phyloP scores from a whole-genome alignment of 2,888 invertebrate genomes.

The Eudemis profundana region DNA sequence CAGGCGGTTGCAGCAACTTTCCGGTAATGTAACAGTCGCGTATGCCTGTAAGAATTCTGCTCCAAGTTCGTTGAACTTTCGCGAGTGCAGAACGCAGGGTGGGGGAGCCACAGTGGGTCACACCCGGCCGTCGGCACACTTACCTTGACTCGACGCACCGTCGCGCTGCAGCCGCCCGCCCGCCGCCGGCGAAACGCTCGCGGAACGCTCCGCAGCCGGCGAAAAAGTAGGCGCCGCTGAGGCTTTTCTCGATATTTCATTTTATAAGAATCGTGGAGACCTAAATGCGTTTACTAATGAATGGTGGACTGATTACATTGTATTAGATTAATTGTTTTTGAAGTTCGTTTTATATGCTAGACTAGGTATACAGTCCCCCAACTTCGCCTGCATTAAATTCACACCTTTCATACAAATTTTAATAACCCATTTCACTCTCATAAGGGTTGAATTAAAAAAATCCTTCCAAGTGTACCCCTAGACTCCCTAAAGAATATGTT shows the following conservation, averaged over 20 bases:
- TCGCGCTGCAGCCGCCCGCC: constrained; percentile 57
- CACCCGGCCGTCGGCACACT: constrained; percentile 83
- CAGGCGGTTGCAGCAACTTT: constrained; percentile 77
- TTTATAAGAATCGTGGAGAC: constrained; percentile 54
- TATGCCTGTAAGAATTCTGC: constrained; percentile 83
- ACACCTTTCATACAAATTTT: too few relatives aligned
- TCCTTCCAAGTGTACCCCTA: too few relatives aligned
- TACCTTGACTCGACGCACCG: constrained; percentile 82
- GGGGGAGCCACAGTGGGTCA: constrained; percentile 83
- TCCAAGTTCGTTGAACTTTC: constrained; percentile 82
- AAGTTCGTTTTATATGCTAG: too few relatives aligned
- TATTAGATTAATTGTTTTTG: too few relatives aligned
- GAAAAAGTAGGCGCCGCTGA: constrained; percentile 75
- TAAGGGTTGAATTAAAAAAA: too few relatives aligned
- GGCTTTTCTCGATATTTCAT: constrained; percentile 62
- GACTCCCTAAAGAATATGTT: too few relatives aligned
- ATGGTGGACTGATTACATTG: background rate
- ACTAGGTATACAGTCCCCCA: too few relatives aligned
- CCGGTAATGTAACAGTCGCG: constrained; percentile 83
- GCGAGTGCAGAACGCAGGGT: constrained; percentile 82
- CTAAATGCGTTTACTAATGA: constrained; percentile 34
- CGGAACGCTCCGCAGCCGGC: constrained; percentile 58
- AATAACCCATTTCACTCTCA: too few relatives aligned
- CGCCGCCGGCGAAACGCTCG: constrained; percentile 50
- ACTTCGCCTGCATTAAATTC: too few relatives aligned